Evolutionary conservation across 2,797 vertebrate species (phyloP).

Genomic region (Notamacropus eugenii): DNA sequence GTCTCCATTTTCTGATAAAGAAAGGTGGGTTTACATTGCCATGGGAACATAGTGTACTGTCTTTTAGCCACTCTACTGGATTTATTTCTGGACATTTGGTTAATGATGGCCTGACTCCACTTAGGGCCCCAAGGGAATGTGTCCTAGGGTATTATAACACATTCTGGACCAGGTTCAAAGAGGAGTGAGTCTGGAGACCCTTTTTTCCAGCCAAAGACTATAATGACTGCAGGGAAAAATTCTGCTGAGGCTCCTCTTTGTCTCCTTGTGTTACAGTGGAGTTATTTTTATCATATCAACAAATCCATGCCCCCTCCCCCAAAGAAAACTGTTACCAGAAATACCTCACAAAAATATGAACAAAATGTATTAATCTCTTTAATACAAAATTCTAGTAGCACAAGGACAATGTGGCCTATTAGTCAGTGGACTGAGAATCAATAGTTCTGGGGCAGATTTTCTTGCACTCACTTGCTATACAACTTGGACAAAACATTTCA

Average conservation of each 20-base stretch:
- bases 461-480: background rate
- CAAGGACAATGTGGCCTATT: background rate
- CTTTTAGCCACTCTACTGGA: conserved; percentile 1
- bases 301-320: background rate
- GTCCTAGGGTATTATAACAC: conserved; percentile 12
- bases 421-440: background rate
- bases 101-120: conserved; percentile 30
- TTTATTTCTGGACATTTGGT: conserved; percentile 47
- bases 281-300: conserved; percentile 1
- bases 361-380: conserved; percentile 10
- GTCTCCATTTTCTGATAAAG: background rate
- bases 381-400: conserved; percentile 10
- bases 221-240: background rate
- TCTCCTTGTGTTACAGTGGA: background rate
- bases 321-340: background rate
- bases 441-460: conserved; percentile 1
- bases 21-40: background rate
- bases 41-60: background rate
- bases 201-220: background rate
- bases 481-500: conserved; percentile 28
- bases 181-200: conserved; percentile 35
- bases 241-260: background rate
- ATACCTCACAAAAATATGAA: background rate
- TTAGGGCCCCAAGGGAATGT: conserved; percentile 22
- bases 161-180: conserved; percentile 37